Evolutionary conservation across 2,797 vertebrate genomes (phyloP).

Genomic region (Galagoides demidoff): DNA sequence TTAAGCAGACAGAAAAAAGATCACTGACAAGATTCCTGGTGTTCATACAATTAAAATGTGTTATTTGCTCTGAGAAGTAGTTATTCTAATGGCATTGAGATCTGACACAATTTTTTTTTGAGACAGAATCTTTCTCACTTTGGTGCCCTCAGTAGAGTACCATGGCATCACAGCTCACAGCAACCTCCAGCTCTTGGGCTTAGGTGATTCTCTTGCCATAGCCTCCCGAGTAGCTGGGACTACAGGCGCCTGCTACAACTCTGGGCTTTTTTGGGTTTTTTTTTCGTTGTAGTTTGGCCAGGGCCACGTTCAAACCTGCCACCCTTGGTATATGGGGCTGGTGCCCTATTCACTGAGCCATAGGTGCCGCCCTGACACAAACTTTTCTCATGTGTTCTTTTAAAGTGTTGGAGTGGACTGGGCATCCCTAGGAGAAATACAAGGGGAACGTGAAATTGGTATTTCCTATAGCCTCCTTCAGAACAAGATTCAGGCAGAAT

Average conservation of each 20-base stretch:
- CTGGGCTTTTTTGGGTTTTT: too few relatives aligned
- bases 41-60: conserved; percentile 20
- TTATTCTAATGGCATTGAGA: conserved; percentile 39
- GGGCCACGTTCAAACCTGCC: too few relatives aligned
- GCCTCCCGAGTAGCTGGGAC: too few relatives aligned
- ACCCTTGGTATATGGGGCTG: too few relatives aligned
- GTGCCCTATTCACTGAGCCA: too few relatives aligned
- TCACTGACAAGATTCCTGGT: background rate
- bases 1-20: background rate
- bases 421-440: background rate
- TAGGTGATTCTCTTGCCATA: too few relatives aligned
- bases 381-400: background rate
- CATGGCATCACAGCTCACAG: too few relatives aligned
- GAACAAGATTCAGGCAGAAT: background rate
- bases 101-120: background rate
- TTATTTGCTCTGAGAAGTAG: conserved; percentile 12
- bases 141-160: too few relatives aligned
- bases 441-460: background rate
- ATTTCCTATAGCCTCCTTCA: background rate
- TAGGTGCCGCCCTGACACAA: background rate
- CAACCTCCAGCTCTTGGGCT: too few relatives aligned
- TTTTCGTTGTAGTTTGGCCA: too few relatives aligned
- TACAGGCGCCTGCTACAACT: too few relatives aligned
- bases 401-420: background rate
- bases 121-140: too few relatives aligned